phyloP scores from a whole-genome alignment of 2,113 vertebrate genomes.

The Poeciliopsis occidentalis region DNA sequence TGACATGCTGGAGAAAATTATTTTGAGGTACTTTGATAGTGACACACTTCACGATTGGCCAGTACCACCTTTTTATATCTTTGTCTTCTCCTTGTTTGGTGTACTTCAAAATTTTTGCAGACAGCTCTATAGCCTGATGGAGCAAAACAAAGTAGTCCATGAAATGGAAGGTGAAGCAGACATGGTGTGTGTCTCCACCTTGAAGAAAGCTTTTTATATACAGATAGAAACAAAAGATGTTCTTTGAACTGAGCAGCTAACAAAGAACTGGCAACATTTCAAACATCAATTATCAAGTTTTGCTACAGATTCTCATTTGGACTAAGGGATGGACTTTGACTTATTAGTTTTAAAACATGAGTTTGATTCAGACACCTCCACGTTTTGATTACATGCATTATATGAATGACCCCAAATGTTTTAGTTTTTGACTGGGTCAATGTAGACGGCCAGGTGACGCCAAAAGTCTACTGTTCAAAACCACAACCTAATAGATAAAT shows the following conservation, averaged over 20 bases:
- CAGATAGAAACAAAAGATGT: too few relatives aligned
- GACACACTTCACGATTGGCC: slow-evolving; percentile 67
- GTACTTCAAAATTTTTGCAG: slow-evolving; percentile 20
- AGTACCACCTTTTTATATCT: slow-evolving; percentile 19
- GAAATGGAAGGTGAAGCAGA: not conserved
- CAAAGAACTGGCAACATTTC: too few relatives aligned
- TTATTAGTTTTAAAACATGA: not conserved
- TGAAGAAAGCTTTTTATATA: too few relatives aligned
- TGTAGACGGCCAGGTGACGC: too few relatives aligned
- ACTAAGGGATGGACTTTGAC: not conserved
- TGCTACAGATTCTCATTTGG: not conserved
- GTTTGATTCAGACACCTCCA: not conserved
- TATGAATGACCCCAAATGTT: not conserved
- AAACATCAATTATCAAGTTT: not conserved
- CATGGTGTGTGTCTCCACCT: too few relatives aligned
- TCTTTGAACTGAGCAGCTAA: too few relatives aligned
- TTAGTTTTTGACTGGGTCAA: not conserved
- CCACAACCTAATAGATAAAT: too few relatives aligned
- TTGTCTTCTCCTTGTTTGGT: not conserved
- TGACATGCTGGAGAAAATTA: slow-evolving; percentile 49
- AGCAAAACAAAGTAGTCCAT: not conserved
- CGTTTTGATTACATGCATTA: not conserved
- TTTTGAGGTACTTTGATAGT: slow-evolving; percentile 51
- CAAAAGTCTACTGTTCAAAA: too few relatives aligned
- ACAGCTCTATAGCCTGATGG: slow-evolving; percentile 40